Evolutionary conservation across 2,888 invertebrate genomes (phyloP).

Genomic region (Cheilosia pagana): DNA sequence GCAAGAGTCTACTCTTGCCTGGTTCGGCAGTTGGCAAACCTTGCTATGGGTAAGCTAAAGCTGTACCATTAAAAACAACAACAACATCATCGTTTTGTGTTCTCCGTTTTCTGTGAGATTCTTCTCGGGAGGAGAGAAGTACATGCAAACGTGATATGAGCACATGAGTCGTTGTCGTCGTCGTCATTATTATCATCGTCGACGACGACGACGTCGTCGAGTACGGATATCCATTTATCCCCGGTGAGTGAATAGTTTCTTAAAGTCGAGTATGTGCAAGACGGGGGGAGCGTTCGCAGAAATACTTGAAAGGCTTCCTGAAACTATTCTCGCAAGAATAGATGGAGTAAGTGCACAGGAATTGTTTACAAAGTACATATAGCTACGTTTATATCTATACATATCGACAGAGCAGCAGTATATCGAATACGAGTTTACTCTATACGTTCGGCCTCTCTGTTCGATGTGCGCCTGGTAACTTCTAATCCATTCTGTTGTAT

Average conservation of each 20-base stretch:
- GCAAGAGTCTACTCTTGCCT: conserved; percentile 62
- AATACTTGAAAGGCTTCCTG: conserved; percentile 69
- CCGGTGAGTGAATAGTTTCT: conserved; percentile 33
- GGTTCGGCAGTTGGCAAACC: conserved; percentile 57
- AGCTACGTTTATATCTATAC: not conserved
- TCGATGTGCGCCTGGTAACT: conserved; percentile 72
- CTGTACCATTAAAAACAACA: conserved; percentile 29
- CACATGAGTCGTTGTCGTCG: conserved; percentile 39
- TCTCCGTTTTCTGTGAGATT: conserved; percentile 39
- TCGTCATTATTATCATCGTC: conserved; percentile 4
- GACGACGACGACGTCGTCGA: not conserved
- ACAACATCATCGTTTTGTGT: conserved; percentile 46
- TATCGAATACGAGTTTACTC: conserved; percentile 3
- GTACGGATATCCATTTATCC: conserved; percentile 46
- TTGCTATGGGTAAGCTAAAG: conserved; percentile 29
- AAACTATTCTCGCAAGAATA: conserved; percentile 68
- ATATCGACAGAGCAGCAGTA: not conserved
- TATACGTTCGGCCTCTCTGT: not conserved
- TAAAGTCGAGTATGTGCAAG: conserved; percentile 18
- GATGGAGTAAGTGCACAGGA: conserved; percentile 43
- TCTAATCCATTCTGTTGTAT: conserved; percentile 68
- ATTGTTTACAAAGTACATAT: conserved; percentile 12
- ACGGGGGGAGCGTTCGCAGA: not conserved
- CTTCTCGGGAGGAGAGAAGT: conserved; percentile 31
- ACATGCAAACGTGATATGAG: conserved; percentile 49